Conservation (phyloP, 2,888 invertebrate genomes). For the Drosophila paranaensis region DNA sequence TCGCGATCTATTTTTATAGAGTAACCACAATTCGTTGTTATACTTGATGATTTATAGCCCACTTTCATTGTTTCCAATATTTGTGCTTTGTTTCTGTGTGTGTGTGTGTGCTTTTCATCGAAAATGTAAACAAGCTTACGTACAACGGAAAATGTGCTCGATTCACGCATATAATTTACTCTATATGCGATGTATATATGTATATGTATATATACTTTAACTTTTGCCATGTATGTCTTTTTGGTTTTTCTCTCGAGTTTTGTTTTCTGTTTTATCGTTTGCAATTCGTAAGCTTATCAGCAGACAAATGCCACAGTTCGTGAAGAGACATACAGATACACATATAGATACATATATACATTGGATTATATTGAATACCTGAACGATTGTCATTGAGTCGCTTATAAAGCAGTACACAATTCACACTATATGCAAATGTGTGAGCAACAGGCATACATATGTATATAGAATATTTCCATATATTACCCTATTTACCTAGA, state of each 20-base stretch:
- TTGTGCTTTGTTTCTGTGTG: conserved; percentile 4
- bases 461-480: conserved; percentile 49
- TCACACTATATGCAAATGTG: conserved; percentile 6
- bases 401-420: conserved; percentile 6
- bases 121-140: conserved; percentile 36
- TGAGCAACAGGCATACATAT: conserved; percentile 14
- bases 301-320: conserved; percentile 64
- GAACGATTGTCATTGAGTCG: conserved; percentile 29
- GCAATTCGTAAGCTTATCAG: conserved; percentile 44
- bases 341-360: conserved; percentile 16
- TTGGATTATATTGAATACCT: conserved; percentile 30
- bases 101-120: background rate
- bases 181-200: background rate
- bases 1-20: background rate
- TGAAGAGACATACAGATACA: conserved; percentile 44
- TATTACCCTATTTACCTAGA: conserved; percentile 36
- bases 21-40: conserved; percentile 9
- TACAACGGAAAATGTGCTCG: conserved; percentile 10
- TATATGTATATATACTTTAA: background rate
- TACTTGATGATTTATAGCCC: background rate
- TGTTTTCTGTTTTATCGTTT: conserved; percentile 19
- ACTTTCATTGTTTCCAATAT: background rate
- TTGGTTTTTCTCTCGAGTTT: conserved; percentile 20
- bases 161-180: conserved; percentile 14
- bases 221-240: conserved; percentile 1